Evolutionary conservation across 37 sponge, comb jelly and placozoan genomes (phyloP).

Genomic region (Crambe crambe): DNA sequence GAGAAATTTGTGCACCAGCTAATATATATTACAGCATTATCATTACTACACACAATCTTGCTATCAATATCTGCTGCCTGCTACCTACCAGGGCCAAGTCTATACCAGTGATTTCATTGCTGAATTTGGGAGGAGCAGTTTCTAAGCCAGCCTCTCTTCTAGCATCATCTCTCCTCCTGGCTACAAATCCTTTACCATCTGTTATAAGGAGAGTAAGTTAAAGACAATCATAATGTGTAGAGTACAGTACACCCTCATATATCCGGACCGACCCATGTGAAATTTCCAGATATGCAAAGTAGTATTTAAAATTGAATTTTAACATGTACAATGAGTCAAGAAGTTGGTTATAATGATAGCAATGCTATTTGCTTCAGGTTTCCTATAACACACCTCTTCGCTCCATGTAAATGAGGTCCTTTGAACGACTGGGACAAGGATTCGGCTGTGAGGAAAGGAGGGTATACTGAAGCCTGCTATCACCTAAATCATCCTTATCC

Average conservation of each 20-base stretch:
- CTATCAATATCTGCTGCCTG: background rate
- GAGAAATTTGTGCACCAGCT: conserved; percentile 32
- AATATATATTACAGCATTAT: background rate
- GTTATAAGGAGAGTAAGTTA: background rate
- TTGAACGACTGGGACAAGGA: background rate
- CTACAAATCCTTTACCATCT: conserved; percentile 51
- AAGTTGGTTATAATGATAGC: too few relatives aligned
- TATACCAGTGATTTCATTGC: conserved; percentile 8
- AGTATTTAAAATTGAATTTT: too few relatives aligned
- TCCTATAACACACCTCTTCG: conserved; percentile 57
- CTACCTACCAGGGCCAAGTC: conserved; percentile 25
- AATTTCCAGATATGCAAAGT: too few relatives aligned
- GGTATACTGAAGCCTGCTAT: background rate
- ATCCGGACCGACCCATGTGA: background rate
- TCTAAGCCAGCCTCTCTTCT: background rate
- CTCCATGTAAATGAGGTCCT: conserved; percentile 45
- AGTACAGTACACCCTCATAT: background rate
- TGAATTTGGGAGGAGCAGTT: background rate
- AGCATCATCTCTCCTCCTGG: background rate
- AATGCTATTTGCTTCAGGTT: too few relatives aligned
- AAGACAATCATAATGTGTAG: background rate
- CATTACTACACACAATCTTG: too few relatives aligned
- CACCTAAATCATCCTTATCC: background rate
- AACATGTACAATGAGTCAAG: too few relatives aligned
- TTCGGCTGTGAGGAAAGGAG: background rate